Evolutionary conservation across 2,888 invertebrate species (phyloP), one percentile per base, ranked within the genome.

Genomic region (Pantelozetes paolii): DNA sequence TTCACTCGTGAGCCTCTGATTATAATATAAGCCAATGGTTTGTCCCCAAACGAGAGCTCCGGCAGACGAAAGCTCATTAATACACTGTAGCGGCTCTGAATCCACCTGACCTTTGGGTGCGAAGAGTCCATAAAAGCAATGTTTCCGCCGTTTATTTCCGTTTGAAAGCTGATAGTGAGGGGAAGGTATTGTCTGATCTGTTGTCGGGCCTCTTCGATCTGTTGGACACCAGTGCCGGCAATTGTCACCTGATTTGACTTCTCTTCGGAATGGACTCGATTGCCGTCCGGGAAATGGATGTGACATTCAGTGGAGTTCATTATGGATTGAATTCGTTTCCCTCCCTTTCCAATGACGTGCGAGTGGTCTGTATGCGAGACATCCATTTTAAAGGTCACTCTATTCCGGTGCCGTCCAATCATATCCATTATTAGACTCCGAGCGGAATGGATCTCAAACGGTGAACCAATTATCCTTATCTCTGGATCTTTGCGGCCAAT

Each of bases 331-430:
- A 84, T 84, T 79, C 83, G 84, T 78, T 81, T 81, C 40, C 85
- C 85, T 71, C 92, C 91, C 85, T 91, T 88, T 78, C 98, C 98
- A 81, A 99, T 99, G 77, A 99, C 95, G 82, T 97, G 97, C 42
- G 97, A 97, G 83, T 99, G 99, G 82, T 97, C 95, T 26, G 95
- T 95, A 84, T 96, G 96, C 80, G 96, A 94, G 77, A 99, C 94
- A 83, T 99, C 98, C 85, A 99, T 90, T 85, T 98, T 99, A 89
- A 99, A 90, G 36, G 95, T 97, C 76, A 97, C 94, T 75, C 57
- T 72, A 57, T 72, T 40, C 20, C 62, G 28, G 26, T 72, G 72
- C 13, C 64, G 72, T n/a, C 30, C 72, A 67, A 72, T 6, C 18
- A 9, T 23, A 15, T 36, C 62, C 72, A 72, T 72, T 11, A 72